Evolutionary conservation across 1,140 invertebrate genomes (phyloP).

Genomic region (Coenobita brevimanus): DNA sequence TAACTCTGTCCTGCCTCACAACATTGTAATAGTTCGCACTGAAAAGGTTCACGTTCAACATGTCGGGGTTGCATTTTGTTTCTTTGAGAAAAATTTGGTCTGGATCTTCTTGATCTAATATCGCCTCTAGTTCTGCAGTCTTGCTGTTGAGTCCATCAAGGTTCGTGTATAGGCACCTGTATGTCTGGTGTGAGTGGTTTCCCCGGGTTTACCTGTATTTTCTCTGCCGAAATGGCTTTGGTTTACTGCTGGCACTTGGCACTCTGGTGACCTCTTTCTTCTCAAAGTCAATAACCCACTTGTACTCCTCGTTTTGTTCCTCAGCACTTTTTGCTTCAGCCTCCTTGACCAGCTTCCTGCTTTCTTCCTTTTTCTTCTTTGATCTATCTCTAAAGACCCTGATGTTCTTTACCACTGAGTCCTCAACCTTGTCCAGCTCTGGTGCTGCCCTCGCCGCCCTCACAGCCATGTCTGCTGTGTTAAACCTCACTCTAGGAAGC

Average conservation of each 20-base stretch:
- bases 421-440: background rate
- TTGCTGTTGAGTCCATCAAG: background rate
- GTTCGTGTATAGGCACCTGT: background rate
- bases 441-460: background rate
- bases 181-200: background rate
- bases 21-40: no score
- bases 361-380: background rate
- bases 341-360: background rate
- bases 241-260: background rate
- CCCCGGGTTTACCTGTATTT: slow-evolving; percentile 21
- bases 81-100: background rate
- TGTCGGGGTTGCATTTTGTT: background rate
- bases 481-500: slow-evolving; percentile 11
- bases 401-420: background rate
- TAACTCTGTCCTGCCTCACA: background rate
- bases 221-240: slow-evolving; percentile 6
- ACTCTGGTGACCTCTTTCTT: background rate
- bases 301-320: background rate
- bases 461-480: background rate
- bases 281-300: background rate
- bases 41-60: background rate
- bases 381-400: slow-evolving; percentile 7
- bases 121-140: background rate
- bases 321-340: background rate
- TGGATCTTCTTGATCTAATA: background rate